phyloP scores from a whole-genome alignment of 2,113 vertebrate species.

The Isurus oxyrinchus region DNA sequence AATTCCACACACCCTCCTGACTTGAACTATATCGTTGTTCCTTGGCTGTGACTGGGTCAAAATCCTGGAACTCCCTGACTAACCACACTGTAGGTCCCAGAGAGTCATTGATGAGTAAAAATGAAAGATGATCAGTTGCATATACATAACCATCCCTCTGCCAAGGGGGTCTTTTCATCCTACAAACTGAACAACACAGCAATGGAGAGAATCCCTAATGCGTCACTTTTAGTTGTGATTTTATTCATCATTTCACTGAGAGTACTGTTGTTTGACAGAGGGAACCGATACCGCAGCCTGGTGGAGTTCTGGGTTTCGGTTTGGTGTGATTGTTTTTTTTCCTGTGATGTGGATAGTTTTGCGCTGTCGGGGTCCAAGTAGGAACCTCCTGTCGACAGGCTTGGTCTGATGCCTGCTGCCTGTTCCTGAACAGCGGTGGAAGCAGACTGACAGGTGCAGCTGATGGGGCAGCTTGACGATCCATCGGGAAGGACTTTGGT shows the following conservation, averaged over 20 bases:
- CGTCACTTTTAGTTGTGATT: background rate
- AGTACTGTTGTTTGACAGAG: background rate
- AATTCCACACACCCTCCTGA: too few relatives aligned
- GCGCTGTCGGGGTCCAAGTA: background rate
- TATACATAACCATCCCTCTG: background rate
- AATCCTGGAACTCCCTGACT: too few relatives aligned
- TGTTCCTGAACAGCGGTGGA: background rate
- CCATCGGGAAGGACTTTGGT: background rate
- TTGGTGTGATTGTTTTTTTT: background rate
- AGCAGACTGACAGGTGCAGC: too few relatives aligned
- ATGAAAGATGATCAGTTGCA: background rate
- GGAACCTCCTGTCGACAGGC: background rate
- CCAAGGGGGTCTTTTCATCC: background rate
- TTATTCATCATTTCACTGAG: background rate
- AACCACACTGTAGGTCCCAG: too few relatives aligned
- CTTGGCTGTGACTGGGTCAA: too few relatives aligned
- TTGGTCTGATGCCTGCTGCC: too few relatives aligned
- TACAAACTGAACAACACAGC: background rate
- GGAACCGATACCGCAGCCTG: background rate
- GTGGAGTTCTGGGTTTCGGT: background rate
- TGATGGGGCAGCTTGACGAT: background rate
- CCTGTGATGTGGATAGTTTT: background rate
- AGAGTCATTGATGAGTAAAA: too few relatives aligned
- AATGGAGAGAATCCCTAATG: background rate
- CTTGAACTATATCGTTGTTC: too few relatives aligned